Conservation (phyloP, 2,888 invertebrate species). For the Liopterus haemorrhoidalis region DNA sequence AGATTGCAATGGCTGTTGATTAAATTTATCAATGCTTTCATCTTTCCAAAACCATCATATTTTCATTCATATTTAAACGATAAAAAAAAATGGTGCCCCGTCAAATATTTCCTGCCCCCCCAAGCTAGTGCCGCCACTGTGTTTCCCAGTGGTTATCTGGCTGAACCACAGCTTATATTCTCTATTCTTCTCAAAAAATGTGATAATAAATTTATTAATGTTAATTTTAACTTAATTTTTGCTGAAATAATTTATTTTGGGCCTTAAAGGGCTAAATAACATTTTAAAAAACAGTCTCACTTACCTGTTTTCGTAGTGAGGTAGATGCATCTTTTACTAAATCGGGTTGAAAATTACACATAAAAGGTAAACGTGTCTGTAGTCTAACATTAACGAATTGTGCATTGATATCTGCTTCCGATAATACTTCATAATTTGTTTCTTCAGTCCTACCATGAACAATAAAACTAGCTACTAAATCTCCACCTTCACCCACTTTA, state of each 20-base stretch:
- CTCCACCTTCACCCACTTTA: conserved; percentile 51
- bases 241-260: conserved; percentile 6
- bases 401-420: conserved; percentile 57
- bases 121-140: too few species aligned
- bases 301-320: conserved; percentile 59
- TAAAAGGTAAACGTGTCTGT: conserved; percentile 59
- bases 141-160: too few species aligned
- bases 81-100: too few species aligned
- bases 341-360: conserved; percentile 55
- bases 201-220: neutral
- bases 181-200: too few species aligned
- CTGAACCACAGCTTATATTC: too few species aligned
- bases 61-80: too few species aligned
- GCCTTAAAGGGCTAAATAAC: neutral
- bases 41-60: too few species aligned
- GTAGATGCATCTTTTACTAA: conserved; percentile 59
- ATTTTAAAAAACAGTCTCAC: conserved; percentile 8
- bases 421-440: conserved; percentile 58
- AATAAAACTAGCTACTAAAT: conserved; percentile 60
- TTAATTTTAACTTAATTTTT: neutral
- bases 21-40: too few species aligned
- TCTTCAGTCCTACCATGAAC: conserved; percentile 67
- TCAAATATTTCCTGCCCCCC: too few species aligned
- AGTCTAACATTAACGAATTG: conserved; percentile 67
- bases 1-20: too few species aligned